Percentiles rank a stretch among this genome's conserved stretches.
Evolutionary conservation across 2,113 vertebrate species (phyloP).

Genomic region (Abramis brama): DNA sequence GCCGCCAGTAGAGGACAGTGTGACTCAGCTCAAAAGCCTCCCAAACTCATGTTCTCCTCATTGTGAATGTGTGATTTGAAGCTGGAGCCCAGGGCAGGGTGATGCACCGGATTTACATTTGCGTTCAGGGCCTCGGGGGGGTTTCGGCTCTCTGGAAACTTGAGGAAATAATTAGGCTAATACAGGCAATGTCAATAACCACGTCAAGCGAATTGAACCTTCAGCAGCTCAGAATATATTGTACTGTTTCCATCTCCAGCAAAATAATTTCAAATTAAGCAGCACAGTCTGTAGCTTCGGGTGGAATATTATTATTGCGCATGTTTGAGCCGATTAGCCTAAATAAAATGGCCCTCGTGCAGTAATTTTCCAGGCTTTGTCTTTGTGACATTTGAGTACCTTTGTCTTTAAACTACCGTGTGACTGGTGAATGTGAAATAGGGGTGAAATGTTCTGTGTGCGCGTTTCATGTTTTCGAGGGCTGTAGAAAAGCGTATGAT

Average conservation of each 20-base stretch:
- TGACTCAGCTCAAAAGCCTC: conserved; percentile 43
- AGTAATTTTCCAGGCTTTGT: conserved; percentile 10
- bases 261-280: conserved; percentile 30
- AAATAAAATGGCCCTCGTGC: not conserved
- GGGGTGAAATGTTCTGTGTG: not conserved
- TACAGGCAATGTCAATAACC: conserved; percentile 53
- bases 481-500: conserved; percentile 9
- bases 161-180: conserved; percentile 56
- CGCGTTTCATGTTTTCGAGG: not conserved
- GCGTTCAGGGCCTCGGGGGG: conserved; percentile 31
- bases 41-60: not conserved
- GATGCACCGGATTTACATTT: conserved; percentile 43
- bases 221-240: not conserved
- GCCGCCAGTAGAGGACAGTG: conserved; percentile 70
- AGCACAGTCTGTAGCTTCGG: not conserved
- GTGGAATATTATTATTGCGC: not conserved
- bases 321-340: conserved; percentile 7
- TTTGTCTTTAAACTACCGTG: conserved; percentile 4
- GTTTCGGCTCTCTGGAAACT: conserved; percentile 46
- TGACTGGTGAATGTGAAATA: conserved; percentile 23
- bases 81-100: conserved; percentile 40
- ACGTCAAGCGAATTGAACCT: conserved; percentile 14
- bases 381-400: conserved; percentile 3
- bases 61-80: conserved; percentile 2
- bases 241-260: not conserved